A percentile compares a stretch with the other conserved stretches of the same genome.
Evolutionary conservation across 2,888 invertebrate species (phyloP).

Genomic region (Euphydryas editha): DNA sequence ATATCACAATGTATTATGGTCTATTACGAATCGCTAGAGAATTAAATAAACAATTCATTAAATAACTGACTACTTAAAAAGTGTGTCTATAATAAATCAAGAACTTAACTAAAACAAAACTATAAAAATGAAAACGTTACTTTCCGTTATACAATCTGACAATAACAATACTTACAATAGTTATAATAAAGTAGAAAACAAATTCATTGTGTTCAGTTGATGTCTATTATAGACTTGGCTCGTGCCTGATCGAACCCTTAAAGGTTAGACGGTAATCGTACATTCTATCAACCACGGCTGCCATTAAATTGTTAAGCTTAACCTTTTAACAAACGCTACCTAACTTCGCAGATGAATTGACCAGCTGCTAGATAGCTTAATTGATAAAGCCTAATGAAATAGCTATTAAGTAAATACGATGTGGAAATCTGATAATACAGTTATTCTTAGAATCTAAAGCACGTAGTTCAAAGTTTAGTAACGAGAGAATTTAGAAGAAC

Average conservation of each 20-base stretch:
- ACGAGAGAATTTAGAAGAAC: not conserved
- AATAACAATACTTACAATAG: not conserved
- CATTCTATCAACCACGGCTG: conserved; percentile 33
- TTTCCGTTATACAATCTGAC: not conserved
- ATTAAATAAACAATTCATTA: too few species aligned
- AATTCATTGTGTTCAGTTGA: conserved; percentile 11
- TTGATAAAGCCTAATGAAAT: conserved; percentile 8
- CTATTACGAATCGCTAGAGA: too few species aligned
- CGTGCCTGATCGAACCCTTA: conserved; percentile 25
- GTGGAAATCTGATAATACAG: not conserved
- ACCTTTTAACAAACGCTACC: conserved; percentile 21
- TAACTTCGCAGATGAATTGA: conserved; percentile 15
- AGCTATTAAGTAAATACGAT: not conserved
- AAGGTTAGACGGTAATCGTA: conserved; percentile 38
- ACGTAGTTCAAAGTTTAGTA: too few species aligned
- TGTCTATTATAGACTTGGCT: conserved; percentile 22
- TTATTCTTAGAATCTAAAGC: not conserved
- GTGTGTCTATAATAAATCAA: too few species aligned
- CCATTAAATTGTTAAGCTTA: conserved; percentile 31
- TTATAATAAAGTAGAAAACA: not conserved
- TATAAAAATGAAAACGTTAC: not conserved
- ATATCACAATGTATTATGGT: too few species aligned
- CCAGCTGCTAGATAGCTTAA: conserved; percentile 4
- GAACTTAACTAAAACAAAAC: too few species aligned
- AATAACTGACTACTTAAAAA: too few species aligned